Conservation (phyloP, 2,888 invertebrate genomes). For the Alsophila aescularia region DNA sequence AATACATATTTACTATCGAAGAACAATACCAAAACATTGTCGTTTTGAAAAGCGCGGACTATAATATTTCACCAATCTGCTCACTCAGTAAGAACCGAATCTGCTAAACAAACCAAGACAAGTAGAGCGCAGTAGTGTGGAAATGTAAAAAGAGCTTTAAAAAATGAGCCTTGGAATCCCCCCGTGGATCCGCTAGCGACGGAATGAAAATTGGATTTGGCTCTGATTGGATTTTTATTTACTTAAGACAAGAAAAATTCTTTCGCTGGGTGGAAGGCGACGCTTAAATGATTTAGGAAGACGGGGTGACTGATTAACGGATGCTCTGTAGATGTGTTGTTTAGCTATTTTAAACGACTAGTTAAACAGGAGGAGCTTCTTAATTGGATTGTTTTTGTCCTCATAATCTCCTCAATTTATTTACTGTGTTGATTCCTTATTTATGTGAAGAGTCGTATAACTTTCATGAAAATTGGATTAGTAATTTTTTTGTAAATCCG, state of each 20-base stretch:
- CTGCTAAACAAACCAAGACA: slow-evolving; percentile 36
- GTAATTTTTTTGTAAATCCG: too few species aligned
- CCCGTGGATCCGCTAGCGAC: slow-evolving; percentile 72
- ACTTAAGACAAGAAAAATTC: slow-evolving; percentile 84
- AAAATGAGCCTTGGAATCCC: slow-evolving; percentile 69
- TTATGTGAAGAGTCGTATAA: too few species aligned
- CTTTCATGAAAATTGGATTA: too few species aligned
- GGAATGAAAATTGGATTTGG: slow-evolving; percentile 84
- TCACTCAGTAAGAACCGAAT: slow-evolving; percentile 29
- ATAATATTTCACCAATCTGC: background rate
- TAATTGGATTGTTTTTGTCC: too few species aligned
- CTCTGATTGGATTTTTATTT: slow-evolving; percentile 84
- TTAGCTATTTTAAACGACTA: too few species aligned
- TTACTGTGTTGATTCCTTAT: too few species aligned
- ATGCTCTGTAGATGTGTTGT: background rate
- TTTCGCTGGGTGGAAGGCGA: slow-evolving; percentile 47
- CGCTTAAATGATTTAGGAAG: slow-evolving; percentile 77
- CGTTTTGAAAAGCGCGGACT: background rate
- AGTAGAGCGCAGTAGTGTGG: slow-evolving; percentile 67
- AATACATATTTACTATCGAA: background rate
- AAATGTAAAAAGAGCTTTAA: slow-evolving; percentile 61
- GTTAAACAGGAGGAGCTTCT: too few species aligned
- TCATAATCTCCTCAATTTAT: too few species aligned
- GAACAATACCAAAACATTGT: background rate
- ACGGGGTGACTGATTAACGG: slow-evolving; percentile 62